Conservation (phyloP, 2,888 invertebrate genomes). For the Diarsia mendica region DNA sequence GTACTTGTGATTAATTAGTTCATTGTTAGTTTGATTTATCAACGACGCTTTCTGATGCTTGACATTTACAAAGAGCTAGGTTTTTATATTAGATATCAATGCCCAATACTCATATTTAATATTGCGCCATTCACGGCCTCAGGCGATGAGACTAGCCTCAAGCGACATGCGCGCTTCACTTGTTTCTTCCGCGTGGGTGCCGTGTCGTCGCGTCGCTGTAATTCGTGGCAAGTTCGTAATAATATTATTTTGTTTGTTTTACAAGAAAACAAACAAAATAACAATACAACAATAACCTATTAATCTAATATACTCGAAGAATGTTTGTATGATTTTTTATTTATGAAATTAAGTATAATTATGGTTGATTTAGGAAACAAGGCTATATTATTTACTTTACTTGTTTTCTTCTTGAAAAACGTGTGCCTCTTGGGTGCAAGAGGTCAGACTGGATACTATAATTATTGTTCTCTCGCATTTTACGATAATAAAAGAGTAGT, state of each 20-base stretch:
- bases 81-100: background rate
- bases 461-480: background rate
- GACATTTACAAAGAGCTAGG: background rate
- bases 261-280: too few relatives aligned
- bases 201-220: background rate
- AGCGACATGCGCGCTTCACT: background rate
- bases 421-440: too few relatives aligned
- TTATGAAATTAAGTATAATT: too few relatives aligned
- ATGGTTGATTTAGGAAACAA: too few relatives aligned
- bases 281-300: too few relatives aligned
- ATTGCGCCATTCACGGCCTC: background rate
- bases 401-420: background rate
- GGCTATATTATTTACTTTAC: too few relatives aligned
- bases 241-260: background rate
- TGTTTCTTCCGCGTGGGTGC: background rate
- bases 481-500: background rate
- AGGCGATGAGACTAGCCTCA: background rate
- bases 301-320: too few relatives aligned
- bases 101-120: background rate
- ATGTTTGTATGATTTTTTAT: too few relatives aligned
- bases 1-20: background rate
- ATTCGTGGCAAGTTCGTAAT: background rate
- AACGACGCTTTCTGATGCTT: background rate
- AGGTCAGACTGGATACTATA: too few relatives aligned
- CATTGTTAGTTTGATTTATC: background rate